Base-by-base conservation (phyloP, 2,888 invertebrate genomes). In the Hirtodrosophila histrioides region DNA sequence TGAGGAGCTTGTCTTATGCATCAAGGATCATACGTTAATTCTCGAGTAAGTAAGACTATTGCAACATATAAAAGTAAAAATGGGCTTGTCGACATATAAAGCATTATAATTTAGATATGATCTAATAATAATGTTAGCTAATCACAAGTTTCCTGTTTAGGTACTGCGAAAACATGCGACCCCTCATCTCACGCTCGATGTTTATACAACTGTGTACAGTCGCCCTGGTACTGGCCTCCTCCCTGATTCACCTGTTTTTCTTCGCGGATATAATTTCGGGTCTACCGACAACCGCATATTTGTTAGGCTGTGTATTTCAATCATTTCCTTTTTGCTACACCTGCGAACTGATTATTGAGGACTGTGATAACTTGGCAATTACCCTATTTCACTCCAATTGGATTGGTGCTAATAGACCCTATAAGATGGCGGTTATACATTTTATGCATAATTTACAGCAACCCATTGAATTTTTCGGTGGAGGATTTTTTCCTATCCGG, bases 81-180 rank as follows among this genome's bases (percentile, higher is more conserved):
- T 27, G 4, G 27, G 27, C 27, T 27, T 27, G 17, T 1, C 17
- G 2, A 17, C 17, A 17, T 17, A 17, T 17, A 17, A 1, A 17
- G 17, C 2, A 17, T 17, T 17, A 17, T 17, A 17, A 17, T 17
- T 17, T 17, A 1, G 17, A 17, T 17, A 17, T 17, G 1, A 17
- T 17, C 17, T 1, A 17, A 17, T 17, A 17, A 17, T 17, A 17
- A 17, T 17, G 2, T 17, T 17, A 17, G 2, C 6, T 2, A 27
- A 27, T 5, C 6, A 27, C 27, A 35, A 9, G 23, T 7, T 3
- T 11, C 31, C 9, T 4, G 31, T 43, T 2, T 12, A 68, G 69
- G 0, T 69, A 69, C 43, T 70, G 71, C 29, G 54, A 64, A 11
- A 54, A 57, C 9, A 70, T 70, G 69, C 71, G 71, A 29, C 71